Base-by-base conservation (phyloP, 2,113 vertebrate species). In the Tiliqua scincoides region DNA sequence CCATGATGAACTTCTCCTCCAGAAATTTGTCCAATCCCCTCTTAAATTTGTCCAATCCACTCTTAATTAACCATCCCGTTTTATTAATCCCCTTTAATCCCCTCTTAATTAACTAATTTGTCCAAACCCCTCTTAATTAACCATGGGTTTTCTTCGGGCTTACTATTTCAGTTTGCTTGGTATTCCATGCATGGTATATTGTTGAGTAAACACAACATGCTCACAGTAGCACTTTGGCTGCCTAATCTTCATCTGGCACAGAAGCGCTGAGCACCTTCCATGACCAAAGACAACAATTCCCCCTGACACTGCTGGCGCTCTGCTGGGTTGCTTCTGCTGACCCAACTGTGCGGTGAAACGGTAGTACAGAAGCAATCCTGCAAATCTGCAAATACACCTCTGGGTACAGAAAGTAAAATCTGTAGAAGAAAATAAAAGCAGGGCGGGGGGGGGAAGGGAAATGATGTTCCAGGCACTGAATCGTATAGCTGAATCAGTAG, bases 241-340 rank as follows among this genome's bases (percentile, higher is more conserved):
- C 12, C 18, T 4, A 6, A 32, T 57, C 27, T 57, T 57, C 18
- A 40, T 68, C 37, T 80, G 78, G 67, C 68, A 73, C 54, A 62
- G 30, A 59, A 32, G 20, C 14, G 52, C 40, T 4, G n/a, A 37
- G n/a, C 32, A 8, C 23, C 70, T 21, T 80, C 77, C 67, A 72
- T 79, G 67, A 52, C 20, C 20, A 48, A 48, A 15, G 14, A 73
- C 48, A 68, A 37, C 61, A 27, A 43, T 48, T 70, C 71, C 61
- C 27, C 43, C 63, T 89, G 80, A 30, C 35, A 78, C 54, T 9
- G 4, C 48, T 73, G 30, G 48, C 25, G n/a, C 35, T 23, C 73
- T 35, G 65, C 81, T 83, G 63, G 54, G 52, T 25, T 77, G 72
- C 67, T 70, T 86, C 79, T 86, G 75, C 67, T 74, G 35, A 86